Conservation (phyloP, 2,797 vertebrate genomes). For the Neopelma chrysocephalum region DNA sequence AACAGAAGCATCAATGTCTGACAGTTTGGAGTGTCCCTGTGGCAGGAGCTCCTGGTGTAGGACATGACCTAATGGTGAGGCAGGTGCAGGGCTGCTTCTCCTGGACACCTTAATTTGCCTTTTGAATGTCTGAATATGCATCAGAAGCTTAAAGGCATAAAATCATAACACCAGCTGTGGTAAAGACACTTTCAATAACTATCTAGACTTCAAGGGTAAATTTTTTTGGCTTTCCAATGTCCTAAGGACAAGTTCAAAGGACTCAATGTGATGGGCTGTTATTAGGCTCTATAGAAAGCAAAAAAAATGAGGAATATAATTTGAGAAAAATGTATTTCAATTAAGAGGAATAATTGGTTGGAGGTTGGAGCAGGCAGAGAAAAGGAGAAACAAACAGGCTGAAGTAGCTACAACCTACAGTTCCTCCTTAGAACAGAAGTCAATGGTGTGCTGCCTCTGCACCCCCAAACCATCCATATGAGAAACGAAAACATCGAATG, state of each 20-base stretch:
- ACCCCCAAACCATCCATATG: accelerated
- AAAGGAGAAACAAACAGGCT: not conserved
- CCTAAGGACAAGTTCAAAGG: slow-evolving; percentile 33
- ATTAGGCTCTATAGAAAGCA: not conserved
- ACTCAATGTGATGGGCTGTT: not conserved
- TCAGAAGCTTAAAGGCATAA: slow-evolving; percentile 60
- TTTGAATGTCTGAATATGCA: slow-evolving; percentile 49
- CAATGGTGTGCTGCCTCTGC: not conserved
- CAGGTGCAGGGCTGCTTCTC: slow-evolving; percentile 7
- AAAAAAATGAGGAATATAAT: not conserved
- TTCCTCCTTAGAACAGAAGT: not conserved
- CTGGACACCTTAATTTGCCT: slow-evolving; percentile 18
- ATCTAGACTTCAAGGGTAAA: slow-evolving; percentile 13
- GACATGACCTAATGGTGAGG: not conserved
- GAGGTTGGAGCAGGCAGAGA: not conserved
- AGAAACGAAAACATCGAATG: not conserved
- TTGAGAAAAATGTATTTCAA: not conserved
- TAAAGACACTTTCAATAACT: slow-evolving; percentile 21
- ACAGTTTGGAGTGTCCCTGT: not conserved
- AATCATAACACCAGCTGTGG: slow-evolving; percentile 22
- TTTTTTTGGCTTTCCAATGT: not conserved
- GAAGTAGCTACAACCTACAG: not conserved
- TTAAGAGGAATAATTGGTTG: not conserved
- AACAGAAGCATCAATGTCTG: accelerated
- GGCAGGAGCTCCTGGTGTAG: not conserved